These are phyloP conservation scores for Sebastes minor DNA, from an alignment of 2,797 vertebrate genomes.

Conservation along the genomic window DNA sequence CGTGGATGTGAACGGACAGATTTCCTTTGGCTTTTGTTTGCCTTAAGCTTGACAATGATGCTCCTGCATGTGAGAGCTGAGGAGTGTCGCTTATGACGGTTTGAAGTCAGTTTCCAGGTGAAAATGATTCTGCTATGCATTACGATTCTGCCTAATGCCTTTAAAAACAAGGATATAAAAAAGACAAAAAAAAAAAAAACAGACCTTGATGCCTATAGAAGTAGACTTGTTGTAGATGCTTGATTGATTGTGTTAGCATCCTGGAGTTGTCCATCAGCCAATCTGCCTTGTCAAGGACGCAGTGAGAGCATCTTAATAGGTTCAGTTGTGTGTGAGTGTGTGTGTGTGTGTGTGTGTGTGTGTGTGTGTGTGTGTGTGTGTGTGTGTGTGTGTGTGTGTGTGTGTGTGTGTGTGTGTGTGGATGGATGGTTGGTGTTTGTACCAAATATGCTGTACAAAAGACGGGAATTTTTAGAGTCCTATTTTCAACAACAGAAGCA, in stretches of 20 bases:
- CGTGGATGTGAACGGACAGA: conserved; percentile 7
- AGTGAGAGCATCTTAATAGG: conserved; percentile 82
- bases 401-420: conserved; percentile 9
- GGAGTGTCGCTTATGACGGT: conserved; percentile 71
- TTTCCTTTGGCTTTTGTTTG: conserved; percentile 62
- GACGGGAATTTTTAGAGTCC: conserved; percentile 77
- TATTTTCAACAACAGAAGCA: conserved; percentile 84
- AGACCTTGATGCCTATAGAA: conserved; percentile 93
- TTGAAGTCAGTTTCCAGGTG: conserved; percentile 81
- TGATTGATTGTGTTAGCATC: conserved; percentile 76
- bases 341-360: conserved; percentile 5
- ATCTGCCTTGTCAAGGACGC: conserved; percentile 87
- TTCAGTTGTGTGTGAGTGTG: conserved; percentile 49
- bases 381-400: conserved; percentile 51
- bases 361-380: conserved; percentile 19
- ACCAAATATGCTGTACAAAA: conserved; percentile 74
- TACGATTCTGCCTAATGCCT: conserved; percentile 92
- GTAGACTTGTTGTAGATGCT: conserved; percentile 83
- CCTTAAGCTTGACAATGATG: conserved; percentile 72
- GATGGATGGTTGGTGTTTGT: conserved; percentile 48
- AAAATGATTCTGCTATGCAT: conserved; percentile 91
- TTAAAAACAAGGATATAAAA: conserved; percentile 70
- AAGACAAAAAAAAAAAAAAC: conserved; percentile 54
- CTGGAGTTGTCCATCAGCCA: conserved; percentile 78
- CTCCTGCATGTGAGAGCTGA: conserved; percentile 59